Evolutionary conservation across 2,113 vertebrate species (phyloP).

Genomic region (Notarius lentiginosus): DNA sequence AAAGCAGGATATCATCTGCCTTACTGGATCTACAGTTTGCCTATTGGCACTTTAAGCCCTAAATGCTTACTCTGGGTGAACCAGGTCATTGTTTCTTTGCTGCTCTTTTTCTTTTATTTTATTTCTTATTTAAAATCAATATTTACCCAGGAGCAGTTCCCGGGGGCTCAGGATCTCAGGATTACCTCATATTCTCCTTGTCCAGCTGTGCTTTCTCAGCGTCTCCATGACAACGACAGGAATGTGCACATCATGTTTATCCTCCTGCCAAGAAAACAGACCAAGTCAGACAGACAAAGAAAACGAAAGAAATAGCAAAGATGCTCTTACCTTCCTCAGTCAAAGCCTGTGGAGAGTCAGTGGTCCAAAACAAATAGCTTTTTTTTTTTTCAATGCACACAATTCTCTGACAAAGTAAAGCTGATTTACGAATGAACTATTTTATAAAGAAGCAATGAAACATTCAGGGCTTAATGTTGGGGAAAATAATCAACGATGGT

Average conservation of each 20-base stretch:
- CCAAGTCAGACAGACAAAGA: slow-evolving; percentile 64
- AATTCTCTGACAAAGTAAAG: background rate
- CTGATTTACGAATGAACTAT: background rate
- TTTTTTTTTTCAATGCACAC: background rate
- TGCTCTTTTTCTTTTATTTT: slow-evolving; percentile 66
- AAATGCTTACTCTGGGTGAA: slow-evolving; percentile 52
- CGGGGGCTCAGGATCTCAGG: slow-evolving; percentile 83
- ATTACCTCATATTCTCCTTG: slow-evolving; percentile 89
- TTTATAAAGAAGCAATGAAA: background rate
- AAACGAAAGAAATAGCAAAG: slow-evolving; percentile 39
- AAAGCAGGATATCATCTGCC: background rate
- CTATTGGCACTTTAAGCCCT: background rate
- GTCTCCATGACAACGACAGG: slow-evolving; percentile 86
- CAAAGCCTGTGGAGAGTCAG: background rate
- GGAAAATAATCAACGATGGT: background rate
- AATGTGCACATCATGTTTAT: slow-evolving; percentile 91
- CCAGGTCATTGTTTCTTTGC: slow-evolving; percentile 60
- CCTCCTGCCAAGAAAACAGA: slow-evolving; percentile 85
- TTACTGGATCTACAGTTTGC: slow-evolving; percentile 28
- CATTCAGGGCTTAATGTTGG: background rate
- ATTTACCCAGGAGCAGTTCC: slow-evolving; percentile 92
- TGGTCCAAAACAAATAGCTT: background rate
- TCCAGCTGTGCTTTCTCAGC: slow-evolving; percentile 93
- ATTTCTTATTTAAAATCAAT: slow-evolving; percentile 92
- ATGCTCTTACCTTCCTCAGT: background rate